phyloP scores from a whole-genome alignment of 2,797 vertebrate species.

The Lagocephalus sceleratus region DNA sequence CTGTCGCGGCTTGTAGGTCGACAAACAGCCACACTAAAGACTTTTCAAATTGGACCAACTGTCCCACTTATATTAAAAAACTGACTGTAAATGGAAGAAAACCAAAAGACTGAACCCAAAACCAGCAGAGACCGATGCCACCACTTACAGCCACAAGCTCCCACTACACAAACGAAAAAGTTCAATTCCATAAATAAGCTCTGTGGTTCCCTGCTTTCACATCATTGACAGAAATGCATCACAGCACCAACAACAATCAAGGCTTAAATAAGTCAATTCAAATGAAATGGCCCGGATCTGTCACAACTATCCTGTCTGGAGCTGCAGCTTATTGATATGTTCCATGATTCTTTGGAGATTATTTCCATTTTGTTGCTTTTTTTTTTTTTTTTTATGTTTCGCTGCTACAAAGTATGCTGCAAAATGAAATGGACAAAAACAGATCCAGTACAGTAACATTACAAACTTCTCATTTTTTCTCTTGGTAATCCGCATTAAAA shows the following conservation, averaged over 20 bases:
- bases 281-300: neutral
- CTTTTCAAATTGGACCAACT: neutral
- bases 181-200: no score
- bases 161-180: no score
- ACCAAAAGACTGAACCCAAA: neutral
- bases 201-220: no score
- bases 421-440: slow-evolving; percentile 36
- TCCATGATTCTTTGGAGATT: slow-evolving; percentile 35
- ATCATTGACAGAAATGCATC: no score
- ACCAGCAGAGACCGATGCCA: no score
- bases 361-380: neutral
- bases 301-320: neutral
- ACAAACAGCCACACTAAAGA: no score
- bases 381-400: neutral
- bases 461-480: slow-evolving; percentile 10
- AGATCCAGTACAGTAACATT: slow-evolving; percentile 1
- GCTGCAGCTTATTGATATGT: slow-evolving; percentile 13
- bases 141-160: no score
- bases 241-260: no score
- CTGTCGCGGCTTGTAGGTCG: no score
- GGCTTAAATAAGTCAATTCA: no score
- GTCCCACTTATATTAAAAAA: slow-evolving; percentile 12
- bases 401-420: slow-evolving; percentile 49
- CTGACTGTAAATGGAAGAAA: slow-evolving; percentile 8
- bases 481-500: neutral